Base-by-base conservation (phyloP, 1,140 invertebrate genomes). In the Frieseomelitta varia region DNA sequence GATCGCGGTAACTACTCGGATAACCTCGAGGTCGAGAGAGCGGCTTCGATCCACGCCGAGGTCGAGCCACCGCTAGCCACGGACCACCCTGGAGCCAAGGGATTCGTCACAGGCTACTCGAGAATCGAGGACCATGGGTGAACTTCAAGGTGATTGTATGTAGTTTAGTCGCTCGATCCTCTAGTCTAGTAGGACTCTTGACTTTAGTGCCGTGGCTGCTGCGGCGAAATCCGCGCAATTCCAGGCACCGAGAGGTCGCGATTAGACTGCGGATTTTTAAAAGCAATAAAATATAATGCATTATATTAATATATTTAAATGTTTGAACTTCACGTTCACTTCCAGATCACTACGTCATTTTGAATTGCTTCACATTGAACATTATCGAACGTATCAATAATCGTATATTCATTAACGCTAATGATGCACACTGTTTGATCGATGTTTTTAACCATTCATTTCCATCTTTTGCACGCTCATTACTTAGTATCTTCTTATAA, bases 41-140 rank as follows among this genome's bases (percentile, higher is more conserved):
- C 15, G 27, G 63, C n/a, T 65, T 65, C 63, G 63, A 65, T 65
- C 63, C 15, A 65, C n/a, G n/a, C n/a, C n/a, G n/a, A 65, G 14
- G 63, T 65, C 63, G n/a, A 65, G 63, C 63, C n/a, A 65, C 63
- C n/a, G 27, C 14, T 65, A 65, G 63, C 63, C 63, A 65, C 63
- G 63, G 15, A 65, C 63, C 63, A 65, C n/a, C 63, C 15, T 6
- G 63, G n/a, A 27, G 63, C 63, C 15, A 27, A 65, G 63, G 63
- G 63, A 65, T 65, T 27, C 63, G 63, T 65, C n/a, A 65, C n/a
- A 27, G 63, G 15, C 14, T 65, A 65, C 63, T 65, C 63, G 14
- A 65, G 14, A 27, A 65, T 15, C 15, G 63, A 65, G n/a, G n/a
- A 27, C n/a, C 61, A n/a, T n/a, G n/a, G n/a, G 14, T 65, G 61